These are phyloP conservation scores for Isaurus tuberculatus DNA, from an alignment of 92 coral and sea anemone species.

Conservation along the genomic window DNA sequence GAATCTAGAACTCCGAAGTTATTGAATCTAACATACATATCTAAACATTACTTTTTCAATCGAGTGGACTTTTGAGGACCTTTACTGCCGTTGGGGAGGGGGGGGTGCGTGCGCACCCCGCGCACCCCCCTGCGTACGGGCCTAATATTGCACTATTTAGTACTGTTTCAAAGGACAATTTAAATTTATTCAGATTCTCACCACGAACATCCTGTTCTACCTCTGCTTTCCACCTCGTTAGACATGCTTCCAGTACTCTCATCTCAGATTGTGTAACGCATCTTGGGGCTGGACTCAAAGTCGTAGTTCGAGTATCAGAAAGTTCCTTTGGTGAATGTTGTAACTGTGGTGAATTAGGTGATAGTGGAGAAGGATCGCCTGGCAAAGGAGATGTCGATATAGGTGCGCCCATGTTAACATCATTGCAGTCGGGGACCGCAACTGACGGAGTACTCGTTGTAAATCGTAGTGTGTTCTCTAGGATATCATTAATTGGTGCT, in stretches of 20 bases:
- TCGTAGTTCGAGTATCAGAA: slow-evolving; percentile 56
- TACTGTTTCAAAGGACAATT: no score
- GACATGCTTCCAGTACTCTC: slow-evolving; percentile 63
- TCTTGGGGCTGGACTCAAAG: slow-evolving; percentile 79
- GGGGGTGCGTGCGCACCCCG: no score
- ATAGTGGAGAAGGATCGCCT: slow-evolving; percentile 29
- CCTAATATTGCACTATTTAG: no score
- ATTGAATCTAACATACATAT: no score
- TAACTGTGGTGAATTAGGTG: slow-evolving; percentile 40
- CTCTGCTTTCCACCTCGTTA: slow-evolving; percentile 78
- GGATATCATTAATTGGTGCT: slow-evolving; percentile 70
- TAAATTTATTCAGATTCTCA: slow-evolving; percentile 23
- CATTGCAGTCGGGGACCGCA: slow-evolving; percentile 55
- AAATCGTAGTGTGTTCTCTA: slow-evolving; percentile 72
- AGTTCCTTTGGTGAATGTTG: slow-evolving; percentile 55
- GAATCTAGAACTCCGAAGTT: no score
- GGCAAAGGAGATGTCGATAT: slow-evolving; percentile 70
- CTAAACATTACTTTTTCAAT: no score
- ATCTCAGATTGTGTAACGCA: slow-evolving; percentile 69
- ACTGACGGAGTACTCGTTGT: slow-evolving; percentile 66
- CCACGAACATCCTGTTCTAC: slow-evolving; percentile 81
- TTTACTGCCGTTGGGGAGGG: no score
- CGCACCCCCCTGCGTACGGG: no score
- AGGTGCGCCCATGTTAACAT: slow-evolving; percentile 67
- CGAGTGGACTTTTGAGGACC: no score